Conservation (phyloP, 2,797 vertebrate genomes). For the Tokudaia muenninki region DNA sequence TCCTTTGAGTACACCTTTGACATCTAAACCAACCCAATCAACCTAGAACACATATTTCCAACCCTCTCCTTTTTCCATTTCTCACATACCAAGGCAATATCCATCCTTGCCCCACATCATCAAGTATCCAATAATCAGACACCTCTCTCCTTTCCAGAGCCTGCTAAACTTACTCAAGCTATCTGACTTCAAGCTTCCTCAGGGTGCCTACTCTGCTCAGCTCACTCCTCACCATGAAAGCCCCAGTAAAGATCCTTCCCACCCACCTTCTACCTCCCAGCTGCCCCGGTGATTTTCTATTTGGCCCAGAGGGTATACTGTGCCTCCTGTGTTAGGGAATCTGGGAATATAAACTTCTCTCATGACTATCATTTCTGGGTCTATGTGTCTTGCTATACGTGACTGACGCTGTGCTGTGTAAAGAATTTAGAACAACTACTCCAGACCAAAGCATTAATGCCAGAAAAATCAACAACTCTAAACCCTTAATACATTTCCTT, state of each 20-base stretch:
- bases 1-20: background rate
- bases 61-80: background rate
- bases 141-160: background rate
- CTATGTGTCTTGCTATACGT: background rate
- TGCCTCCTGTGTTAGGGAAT: background rate
- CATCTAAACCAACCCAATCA: background rate
- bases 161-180: background rate
- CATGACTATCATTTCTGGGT: background rate
- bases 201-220: background rate
- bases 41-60: background rate
- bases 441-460: conserved; percentile 5
- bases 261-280: background rate
- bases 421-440: background rate
- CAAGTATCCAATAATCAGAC: background rate
- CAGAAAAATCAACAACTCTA: background rate
- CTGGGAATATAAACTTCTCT: background rate
- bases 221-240: background rate
- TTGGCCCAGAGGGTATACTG: accelerated
- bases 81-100: background rate
- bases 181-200: background rate
- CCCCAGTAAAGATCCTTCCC: background rate
- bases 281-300: background rate
- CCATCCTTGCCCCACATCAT: background rate
- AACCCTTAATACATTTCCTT: conserved; percentile 34
- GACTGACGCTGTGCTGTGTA: background rate